A percentile compares a stretch with the other conserved stretches of the same genome.
phyloP scores from a whole-genome alignment of 2,797 vertebrate species.

The Diglossa cyanea region DNA sequence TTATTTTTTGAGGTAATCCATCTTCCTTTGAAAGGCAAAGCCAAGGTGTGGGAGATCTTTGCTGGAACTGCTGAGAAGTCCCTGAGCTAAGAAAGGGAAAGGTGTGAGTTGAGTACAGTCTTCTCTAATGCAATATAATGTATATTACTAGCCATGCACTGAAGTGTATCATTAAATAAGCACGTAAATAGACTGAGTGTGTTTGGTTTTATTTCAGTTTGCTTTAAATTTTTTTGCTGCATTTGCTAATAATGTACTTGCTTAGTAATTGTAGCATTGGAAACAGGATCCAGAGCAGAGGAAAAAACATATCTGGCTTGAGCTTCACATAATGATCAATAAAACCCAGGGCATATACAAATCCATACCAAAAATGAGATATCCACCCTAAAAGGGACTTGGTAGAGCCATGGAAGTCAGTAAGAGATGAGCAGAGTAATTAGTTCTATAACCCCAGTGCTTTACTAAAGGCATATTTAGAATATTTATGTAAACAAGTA shows the following conservation, averaged over 20 bases:
- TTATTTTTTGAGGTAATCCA: background rate
- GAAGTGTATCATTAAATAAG: background rate
- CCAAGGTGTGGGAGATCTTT: background rate
- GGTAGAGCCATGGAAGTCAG: background rate
- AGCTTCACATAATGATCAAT: background rate
- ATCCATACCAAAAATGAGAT: background rate
- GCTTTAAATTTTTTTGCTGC: background rate
- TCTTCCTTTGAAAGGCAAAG: background rate
- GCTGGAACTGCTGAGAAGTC: background rate
- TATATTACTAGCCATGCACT: background rate
- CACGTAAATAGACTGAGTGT: background rate
- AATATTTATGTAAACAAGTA: slow-evolving; percentile 12
- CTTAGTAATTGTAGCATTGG: background rate
- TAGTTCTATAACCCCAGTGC: background rate
- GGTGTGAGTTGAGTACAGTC: background rate
- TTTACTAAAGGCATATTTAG: background rate
- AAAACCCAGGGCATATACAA: background rate
- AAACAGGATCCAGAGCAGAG: background rate
- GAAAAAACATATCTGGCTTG: background rate
- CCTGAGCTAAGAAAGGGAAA: background rate
- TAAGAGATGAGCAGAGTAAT: background rate
- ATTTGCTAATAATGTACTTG: background rate
- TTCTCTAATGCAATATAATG: background rate
- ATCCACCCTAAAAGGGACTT: background rate
- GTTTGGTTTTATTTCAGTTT: background rate